A percentile compares a stretch with the other conserved stretches of the same genome.
phyloP scores from a whole-genome alignment of 2,113 vertebrate genomes.

The Alaudala cheleensis region DNA sequence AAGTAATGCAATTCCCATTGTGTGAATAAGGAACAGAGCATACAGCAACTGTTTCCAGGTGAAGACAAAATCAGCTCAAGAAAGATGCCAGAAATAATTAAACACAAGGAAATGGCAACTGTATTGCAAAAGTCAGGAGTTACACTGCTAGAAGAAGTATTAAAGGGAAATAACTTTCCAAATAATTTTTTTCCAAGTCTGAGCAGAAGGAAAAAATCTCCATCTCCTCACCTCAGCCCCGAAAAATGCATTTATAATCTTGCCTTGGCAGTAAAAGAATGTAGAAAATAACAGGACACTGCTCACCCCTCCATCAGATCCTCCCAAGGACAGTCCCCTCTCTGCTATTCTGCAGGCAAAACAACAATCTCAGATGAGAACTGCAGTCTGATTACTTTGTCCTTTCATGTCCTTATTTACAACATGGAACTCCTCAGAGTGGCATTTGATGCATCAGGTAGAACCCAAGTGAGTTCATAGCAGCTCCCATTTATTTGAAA shows the following conservation, averaged over 20 bases:
- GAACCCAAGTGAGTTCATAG: neutral
- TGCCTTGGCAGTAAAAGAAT: constrained; percentile 8
- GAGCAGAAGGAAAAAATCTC: neutral
- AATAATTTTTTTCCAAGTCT: neutral
- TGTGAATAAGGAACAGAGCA: neutral
- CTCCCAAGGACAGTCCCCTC: constrained; percentile 88
- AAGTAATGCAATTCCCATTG: neutral
- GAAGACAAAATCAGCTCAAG: neutral
- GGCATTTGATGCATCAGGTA: neutral
- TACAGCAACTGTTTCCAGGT: neutral
- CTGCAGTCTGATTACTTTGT: neutral
- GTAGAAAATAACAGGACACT: constrained; percentile 27
- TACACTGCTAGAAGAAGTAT: neutral
- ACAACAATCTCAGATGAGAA: constrained; percentile 57
- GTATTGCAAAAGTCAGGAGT: neutral
- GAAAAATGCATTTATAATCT: neutral
- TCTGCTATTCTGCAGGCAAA: constrained; percentile 86
- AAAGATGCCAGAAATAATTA: neutral
- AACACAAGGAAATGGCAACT: neutral
- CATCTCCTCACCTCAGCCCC: neutral
- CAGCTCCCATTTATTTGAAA: neutral
- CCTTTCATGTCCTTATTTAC: neutral
- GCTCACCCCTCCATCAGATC: constrained; percentile 97
- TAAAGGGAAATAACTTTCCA: neutral
- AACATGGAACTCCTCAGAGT: neutral